Base-by-base conservation (phyloP, 2,888 invertebrate genomes). In the Odontothrips loti region DNA sequence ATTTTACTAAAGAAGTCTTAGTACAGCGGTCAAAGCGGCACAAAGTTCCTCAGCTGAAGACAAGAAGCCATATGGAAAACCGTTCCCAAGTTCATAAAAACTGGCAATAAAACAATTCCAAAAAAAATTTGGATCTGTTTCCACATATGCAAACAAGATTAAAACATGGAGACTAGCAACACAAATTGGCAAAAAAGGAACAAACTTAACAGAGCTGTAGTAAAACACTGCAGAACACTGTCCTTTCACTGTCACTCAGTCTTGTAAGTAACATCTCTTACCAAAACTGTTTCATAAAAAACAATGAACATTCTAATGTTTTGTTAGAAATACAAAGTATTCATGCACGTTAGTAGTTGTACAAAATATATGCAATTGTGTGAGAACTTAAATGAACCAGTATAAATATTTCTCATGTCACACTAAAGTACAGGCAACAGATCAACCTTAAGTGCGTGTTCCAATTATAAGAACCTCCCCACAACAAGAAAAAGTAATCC, bases 181-280 rank as follows among this genome's bases (percentile, higher is more conserved):
- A 75, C 68, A 75, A 75, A 75, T 75, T 75, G 68, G 68, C 68
- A 75, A 75, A 27, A 75, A 75, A 75, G 68, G 68, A 75, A 75
- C 68, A 27, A 75, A 23, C 9, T 27, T 23, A 75, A 75, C 68
- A 75, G 68, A 68, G 27, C 27, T 27, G 11, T 27, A 75, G 23
- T 27, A 75, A 75, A 75, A 27, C 23, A 75, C 23, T 27, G 23
- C 68, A 75, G 68, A 75, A 75, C 2, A 27, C 68, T 27, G 27
- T 27, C 68, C 12, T 75, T 75, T 27, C 68, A 75, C 27, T 8
- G 68, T 75, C 68, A 75, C 68, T 75, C 68, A 75, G 68, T 75
- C 68, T 75, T 75, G 23, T 68, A 23, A 68, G 68, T 68, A 68
- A 68, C 68, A 23, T 23, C 20, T 51, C 58, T 58, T 58, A 58